Percentiles rank a stretch among this genome's conserved stretches.
Evolutionary conservation across 2,888 invertebrate species (phyloP).

Genomic region (Eumerus sabulonum): DNA sequence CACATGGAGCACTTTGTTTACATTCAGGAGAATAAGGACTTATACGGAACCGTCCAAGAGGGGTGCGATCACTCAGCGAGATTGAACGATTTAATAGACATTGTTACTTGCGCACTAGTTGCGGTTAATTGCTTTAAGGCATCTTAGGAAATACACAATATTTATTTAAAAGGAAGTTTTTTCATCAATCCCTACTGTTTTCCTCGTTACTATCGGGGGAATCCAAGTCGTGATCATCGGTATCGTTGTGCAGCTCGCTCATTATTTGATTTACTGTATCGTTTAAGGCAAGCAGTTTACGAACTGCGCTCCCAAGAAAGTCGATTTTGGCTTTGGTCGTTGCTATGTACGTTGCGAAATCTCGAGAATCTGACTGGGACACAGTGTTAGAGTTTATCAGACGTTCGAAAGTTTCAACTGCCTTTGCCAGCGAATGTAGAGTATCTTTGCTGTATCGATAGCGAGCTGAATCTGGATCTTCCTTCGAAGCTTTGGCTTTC

Average conservation of each 20-base stretch:
- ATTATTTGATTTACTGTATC: constrained; percentile 71
- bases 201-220: constrained; percentile 28
- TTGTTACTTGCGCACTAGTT: constrained; percentile 73
- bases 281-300: constrained; percentile 74
- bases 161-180: background rate
- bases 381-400: constrained; percentile 16
- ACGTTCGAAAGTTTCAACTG: constrained; percentile 70
- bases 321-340: constrained; percentile 69
- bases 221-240: constrained; percentile 34
- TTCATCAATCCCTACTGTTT: constrained; percentile 30
- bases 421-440: constrained; percentile 70
- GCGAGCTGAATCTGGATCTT: constrained; percentile 22
- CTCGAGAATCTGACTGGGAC: constrained; percentile 12
- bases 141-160: constrained; percentile 20
- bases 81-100: constrained; percentile 72
- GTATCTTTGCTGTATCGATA: constrained; percentile 71
- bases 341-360: constrained; percentile 64
- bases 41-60: constrained; percentile 10
- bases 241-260: constrained; percentile 31
- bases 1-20: constrained; percentile 74
- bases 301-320: constrained; percentile 72
- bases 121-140: constrained; percentile 72
- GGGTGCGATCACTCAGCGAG: constrained; percentile 47
- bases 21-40: constrained; percentile 70
- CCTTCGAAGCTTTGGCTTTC: constrained; percentile 27